Conservation (phyloP, 2,113 vertebrate genomes). For the Lagopus leucura region DNA sequence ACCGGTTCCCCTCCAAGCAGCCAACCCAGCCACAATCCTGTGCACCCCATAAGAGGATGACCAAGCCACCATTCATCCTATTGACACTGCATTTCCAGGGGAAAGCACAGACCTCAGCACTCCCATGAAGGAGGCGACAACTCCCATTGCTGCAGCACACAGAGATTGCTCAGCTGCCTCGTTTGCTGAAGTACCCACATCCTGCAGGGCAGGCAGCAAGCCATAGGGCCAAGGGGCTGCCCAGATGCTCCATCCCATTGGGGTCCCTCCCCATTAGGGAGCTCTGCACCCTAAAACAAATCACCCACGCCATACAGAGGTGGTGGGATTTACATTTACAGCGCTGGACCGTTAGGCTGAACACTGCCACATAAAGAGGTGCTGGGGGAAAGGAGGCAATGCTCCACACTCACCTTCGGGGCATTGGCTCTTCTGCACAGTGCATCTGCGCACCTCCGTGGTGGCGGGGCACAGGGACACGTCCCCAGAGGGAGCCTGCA, state of each 20-base stretch:
- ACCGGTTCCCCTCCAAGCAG: not conserved
- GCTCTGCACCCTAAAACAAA: not conserved
- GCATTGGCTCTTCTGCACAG: conserved; percentile 82
- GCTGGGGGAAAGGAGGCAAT: rapidly evolving
- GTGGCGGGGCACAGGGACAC: conserved; percentile 79
- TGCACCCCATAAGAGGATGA: not conserved
- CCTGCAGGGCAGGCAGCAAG: rapidly evolving
- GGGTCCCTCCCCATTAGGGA: no score
- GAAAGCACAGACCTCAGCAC: not conserved
- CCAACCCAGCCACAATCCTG: not conserved
- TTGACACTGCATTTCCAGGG: not conserved
- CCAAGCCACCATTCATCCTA: not conserved
- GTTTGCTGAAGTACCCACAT: not conserved
- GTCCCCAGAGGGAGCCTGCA: conserved; percentile 78
- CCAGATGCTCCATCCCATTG: not conserved
- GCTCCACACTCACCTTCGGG: conserved; percentile 77
- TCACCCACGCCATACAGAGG: not conserved
- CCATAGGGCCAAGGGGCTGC: not conserved
- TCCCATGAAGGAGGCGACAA: not conserved
- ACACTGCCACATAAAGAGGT: rapidly evolving
- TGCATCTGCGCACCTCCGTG: conserved; percentile 87
- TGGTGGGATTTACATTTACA: rapidly evolving
- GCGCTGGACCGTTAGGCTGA: not conserved
- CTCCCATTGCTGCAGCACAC: rapidly evolving
- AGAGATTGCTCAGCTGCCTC: not conserved